phyloP scores from a whole-genome alignment of 2,888 invertebrate genomes.

The Caenorhabditis panamensis region DNA sequence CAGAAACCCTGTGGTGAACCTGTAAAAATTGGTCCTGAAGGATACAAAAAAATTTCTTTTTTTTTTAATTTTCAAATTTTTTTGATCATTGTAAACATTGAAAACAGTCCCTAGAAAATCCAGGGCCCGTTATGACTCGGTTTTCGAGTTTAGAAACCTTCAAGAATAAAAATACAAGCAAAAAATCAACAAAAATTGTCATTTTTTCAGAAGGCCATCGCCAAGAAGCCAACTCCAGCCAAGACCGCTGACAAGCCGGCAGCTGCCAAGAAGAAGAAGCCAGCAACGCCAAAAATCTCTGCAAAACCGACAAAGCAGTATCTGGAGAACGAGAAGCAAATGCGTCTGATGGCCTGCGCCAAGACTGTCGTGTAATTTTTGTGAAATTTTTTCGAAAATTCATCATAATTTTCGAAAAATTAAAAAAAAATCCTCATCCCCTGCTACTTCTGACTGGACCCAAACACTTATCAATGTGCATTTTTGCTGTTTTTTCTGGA shows the following conservation, averaged over 20 bases:
- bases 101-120: too few species aligned
- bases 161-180: too few species aligned
- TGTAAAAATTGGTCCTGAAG: too few species aligned
- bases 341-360: conserved; percentile 69
- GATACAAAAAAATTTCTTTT: too few species aligned
- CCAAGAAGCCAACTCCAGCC: conserved; percentile 16
- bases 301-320: conserved; percentile 50
- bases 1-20: too few species aligned
- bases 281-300: conserved; percentile 24
- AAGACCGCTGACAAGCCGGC: conserved; percentile 1
- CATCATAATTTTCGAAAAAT: too few species aligned
- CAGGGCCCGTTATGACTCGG: too few species aligned
- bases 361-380: conserved; percentile 46
- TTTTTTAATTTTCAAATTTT: background rate
- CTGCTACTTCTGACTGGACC: too few species aligned
- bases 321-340: conserved; percentile 51
- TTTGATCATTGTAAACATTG: background rate
- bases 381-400: too few species aligned
- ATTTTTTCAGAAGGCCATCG: conserved; percentile 27
- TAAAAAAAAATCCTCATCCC: too few species aligned
- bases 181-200: too few species aligned
- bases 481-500: background rate
- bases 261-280: conserved; percentile 45
- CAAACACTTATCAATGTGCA: background rate
- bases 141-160: too few species aligned